phyloP scores from a whole-genome alignment of 2,888 invertebrate species.

The Drosophila austrosaltans region DNA sequence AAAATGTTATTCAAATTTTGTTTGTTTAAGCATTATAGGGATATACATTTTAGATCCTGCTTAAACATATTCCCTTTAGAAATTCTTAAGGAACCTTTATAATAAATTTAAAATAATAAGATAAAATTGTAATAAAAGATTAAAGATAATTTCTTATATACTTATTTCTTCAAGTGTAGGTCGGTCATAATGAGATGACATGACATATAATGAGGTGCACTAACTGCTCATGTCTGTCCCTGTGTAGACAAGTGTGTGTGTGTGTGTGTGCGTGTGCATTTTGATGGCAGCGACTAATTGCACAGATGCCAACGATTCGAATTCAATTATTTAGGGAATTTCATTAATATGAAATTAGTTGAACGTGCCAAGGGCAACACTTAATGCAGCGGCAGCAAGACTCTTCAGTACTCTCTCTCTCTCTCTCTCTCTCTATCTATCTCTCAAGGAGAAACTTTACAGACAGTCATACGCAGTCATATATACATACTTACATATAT shows the following conservation, averaged over 20 bases:
- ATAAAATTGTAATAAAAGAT: neutral
- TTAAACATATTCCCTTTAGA: too few species aligned
- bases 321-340: conserved; percentile 81
- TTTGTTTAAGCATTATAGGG: too few species aligned
- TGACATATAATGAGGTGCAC: conserved; percentile 76
- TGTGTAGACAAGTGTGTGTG: conserved; percentile 24
- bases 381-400: conserved; percentile 46
- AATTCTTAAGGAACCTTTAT: too few species aligned
- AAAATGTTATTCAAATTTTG: too few species aligned
- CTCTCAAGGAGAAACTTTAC: conserved; percentile 9
- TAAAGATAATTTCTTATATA: conserved; percentile 3
- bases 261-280: conserved; percentile 44
- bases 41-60: too few species aligned
- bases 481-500: conserved; percentile 11
- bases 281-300: conserved; percentile 73
- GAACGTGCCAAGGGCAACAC: conserved; percentile 72
- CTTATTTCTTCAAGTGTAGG: conserved; percentile 38
- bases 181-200: conserved; percentile 74
- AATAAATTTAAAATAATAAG: too few species aligned
- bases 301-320: conserved; percentile 77
- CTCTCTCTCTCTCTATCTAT: neutral
- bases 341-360: conserved; percentile 80
- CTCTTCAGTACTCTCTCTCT: neutral
- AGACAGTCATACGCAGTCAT: conserved; percentile 36
- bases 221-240: conserved; percentile 49